Evolutionary conservation across 2,888 invertebrate species (phyloP), one percentile per base, ranked within the genome.

Genomic region (Frankliniella intonsa): DNA sequence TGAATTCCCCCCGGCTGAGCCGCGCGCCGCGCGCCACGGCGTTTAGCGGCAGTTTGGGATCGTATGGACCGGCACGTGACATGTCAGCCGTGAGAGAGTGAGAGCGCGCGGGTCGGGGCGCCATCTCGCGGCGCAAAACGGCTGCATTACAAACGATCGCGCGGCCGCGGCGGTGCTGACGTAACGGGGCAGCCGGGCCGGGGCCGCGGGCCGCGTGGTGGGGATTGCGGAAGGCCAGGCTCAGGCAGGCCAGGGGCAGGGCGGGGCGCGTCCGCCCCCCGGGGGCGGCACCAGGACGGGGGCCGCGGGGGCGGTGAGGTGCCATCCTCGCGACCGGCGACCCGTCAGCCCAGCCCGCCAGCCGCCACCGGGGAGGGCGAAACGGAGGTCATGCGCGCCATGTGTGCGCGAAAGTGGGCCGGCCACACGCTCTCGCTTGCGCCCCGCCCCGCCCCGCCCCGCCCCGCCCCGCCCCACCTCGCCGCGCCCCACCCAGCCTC

Each of bases 331-430:
- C 69, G 22, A 19, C 69, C 69, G 38, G 38, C 2, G 38, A 25
- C 69, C 25, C 17, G 69, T 12, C 22, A 11, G 69, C 10, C 9
- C 22, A 22, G 69, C 22, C 69, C 69, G 69, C 69, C 25, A 38
- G 69, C 69, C 69, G 69, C 69, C 69, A 22, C 69, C 69, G 69
- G 8, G 69, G 69, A 76, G 22, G 69, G 69, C 69, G 12, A 12
- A 25, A 25, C 69, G 69, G 69, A 76, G 69, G 69, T 76, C 69
- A 76, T 25, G 69, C 69, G 69, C 69, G 25, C 69, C 69, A 76
- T 76, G 69, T 76, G 69, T 76, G 69, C 69, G 69, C 22, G 69
- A 76, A 76, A 76, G 69, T 76, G 69, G 69, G 69, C 11, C 69
- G 69, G 10, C 69, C 22, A 25, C 11, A 22, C 25, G 12, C 69